Conservation (phyloP, 2,797 vertebrate species). For the Liasis olivaceus region DNA sequence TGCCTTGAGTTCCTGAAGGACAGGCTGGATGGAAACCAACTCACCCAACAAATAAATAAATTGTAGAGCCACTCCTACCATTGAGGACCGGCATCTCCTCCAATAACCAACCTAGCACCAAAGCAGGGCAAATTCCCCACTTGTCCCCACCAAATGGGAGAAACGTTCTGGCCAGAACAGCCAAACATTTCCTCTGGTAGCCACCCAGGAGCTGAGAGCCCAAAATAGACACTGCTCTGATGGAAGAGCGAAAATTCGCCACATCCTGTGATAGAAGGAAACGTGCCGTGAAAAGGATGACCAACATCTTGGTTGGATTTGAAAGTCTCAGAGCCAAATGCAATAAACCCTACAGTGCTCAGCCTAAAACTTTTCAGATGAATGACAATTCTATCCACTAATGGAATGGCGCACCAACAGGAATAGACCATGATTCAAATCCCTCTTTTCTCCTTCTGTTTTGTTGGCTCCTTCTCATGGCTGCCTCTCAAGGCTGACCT, state of each 20-base stretch:
- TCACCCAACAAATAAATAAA: background rate
- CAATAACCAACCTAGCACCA: background rate
- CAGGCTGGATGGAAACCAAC: too few relatives aligned
- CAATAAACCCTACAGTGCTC: background rate
- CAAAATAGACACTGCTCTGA: rapidly evolving
- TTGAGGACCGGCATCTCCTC: background rate
- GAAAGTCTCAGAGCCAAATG: background rate
- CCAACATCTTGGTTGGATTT: background rate
- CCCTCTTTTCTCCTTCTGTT: background rate
- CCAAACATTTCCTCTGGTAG: background rate
- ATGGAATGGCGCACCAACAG: background rate
- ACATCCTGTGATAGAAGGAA: conserved; percentile 26
- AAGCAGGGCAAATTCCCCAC: background rate
- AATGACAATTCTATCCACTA: background rate
- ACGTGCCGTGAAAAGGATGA: background rate
- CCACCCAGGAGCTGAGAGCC: background rate
- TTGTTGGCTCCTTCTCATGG: background rate
- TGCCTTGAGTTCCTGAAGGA: too few relatives aligned
- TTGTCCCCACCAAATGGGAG: too few relatives aligned
- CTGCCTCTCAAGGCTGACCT: background rate
- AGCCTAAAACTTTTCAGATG: background rate
- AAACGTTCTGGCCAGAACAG: background rate
- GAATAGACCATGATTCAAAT: background rate
- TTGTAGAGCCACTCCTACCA: background rate
- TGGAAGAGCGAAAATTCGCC: conserved; percentile 8